phyloP scores from a whole-genome alignment of 2,797 vertebrate species.

The Carduelis carduelis region DNA sequence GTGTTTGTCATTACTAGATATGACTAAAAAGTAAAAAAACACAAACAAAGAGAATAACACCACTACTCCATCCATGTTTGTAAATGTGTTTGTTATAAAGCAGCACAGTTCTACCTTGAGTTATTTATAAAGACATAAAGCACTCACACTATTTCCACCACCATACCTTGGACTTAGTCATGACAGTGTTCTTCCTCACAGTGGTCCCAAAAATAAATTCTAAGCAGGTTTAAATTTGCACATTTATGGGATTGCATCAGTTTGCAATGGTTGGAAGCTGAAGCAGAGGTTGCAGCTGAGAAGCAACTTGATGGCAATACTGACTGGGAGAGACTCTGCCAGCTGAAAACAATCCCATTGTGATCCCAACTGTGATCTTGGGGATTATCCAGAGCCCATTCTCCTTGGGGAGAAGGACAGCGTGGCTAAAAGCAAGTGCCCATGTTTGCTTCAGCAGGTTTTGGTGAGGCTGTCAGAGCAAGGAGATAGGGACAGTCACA shows the following conservation, averaged over 20 bases:
- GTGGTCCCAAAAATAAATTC: neutral
- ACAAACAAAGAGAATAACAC: neutral
- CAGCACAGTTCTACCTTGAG: neutral
- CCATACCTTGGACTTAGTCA: neutral
- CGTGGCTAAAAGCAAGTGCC: neutral
- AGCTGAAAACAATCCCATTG: neutral
- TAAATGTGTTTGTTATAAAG: slow-evolving; percentile 13
- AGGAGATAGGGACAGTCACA: neutral
- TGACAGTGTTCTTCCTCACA: neutral
- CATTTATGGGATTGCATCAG: neutral
- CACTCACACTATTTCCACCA: neutral
- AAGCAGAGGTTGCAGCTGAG: neutral
- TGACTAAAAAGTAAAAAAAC: neutral
- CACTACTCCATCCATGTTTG: neutral
- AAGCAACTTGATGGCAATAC: neutral
- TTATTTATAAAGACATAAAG: slow-evolving; percentile 23
- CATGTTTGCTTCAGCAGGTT: neutral
- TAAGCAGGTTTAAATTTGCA: neutral
- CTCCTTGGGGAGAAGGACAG: neutral
- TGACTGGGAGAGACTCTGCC: neutral
- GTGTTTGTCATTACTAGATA: neutral
- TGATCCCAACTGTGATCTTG: neutral
- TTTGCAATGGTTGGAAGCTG: neutral
- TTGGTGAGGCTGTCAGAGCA: neutral
- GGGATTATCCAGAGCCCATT: neutral